Percentiles rank a stretch among this genome's conserved stretches.
These are phyloP conservation scores for Coelopa pilipes DNA, from an alignment of 2,888 invertebrate species.

Conservation along the genomic window DNA sequence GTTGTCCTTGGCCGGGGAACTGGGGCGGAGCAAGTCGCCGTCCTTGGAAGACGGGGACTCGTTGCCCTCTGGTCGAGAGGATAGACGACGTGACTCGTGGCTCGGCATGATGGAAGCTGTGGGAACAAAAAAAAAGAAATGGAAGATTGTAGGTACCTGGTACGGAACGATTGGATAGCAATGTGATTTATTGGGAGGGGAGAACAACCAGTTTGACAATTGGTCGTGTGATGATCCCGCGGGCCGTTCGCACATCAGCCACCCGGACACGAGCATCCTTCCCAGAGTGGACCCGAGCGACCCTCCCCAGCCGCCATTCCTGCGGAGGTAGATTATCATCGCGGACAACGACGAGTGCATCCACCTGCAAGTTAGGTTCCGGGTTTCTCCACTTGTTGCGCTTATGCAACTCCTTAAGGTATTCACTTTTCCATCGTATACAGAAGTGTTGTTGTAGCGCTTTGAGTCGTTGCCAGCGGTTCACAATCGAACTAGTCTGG, in stretches of 20 bases:
- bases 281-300: not conserved
- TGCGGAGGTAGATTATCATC: slow-evolving; percentile 17
- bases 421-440: slow-evolving; percentile 4
- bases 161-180: not conserved
- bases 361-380: not conserved
- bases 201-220: slow-evolving; percentile 12
- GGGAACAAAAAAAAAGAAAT: not conserved
- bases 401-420: slow-evolving; percentile 15
- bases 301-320: slow-evolving; percentile 28
- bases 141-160: not conserved
- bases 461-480: slow-evolving; percentile 7
- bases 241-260: slow-evolving; percentile 5
- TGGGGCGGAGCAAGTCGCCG: too few relatives aligned
- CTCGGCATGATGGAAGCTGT: too few relatives aligned
- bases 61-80: too few relatives aligned
- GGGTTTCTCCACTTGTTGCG: slow-evolving; percentile 22
- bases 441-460: slow-evolving; percentile 3
- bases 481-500: not conserved
- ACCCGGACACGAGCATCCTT: slow-evolving; percentile 16
- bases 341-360: slow-evolving; percentile 19
- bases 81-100: too few relatives aligned
- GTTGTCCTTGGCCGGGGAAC: too few relatives aligned
- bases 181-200: not conserved
- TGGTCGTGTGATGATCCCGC: slow-evolving; percentile 4
- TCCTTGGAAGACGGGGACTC: too few relatives aligned